phyloP scores from a whole-genome alignment of 1,140 invertebrate genomes.

The Notospermus geniculatus region DNA sequence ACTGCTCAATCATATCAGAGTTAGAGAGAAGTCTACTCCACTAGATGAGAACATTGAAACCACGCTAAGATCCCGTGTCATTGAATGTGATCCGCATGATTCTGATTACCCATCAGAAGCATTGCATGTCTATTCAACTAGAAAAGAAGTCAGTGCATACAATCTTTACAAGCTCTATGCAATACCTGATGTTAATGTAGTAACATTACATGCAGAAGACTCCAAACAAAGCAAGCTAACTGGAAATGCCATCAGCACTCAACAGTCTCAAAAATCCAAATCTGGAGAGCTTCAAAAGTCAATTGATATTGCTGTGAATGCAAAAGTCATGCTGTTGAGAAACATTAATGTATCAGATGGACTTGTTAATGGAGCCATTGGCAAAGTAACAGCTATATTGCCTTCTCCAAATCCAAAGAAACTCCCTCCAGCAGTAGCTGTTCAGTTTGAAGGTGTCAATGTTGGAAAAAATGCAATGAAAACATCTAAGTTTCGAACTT shows the following conservation, averaged over 20 bases:
- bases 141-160: conserved; percentile 14
- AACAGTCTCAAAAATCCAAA: background rate
- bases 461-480: conserved; percentile 1
- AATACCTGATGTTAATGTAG: background rate
- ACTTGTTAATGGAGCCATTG: conserved; percentile 15
- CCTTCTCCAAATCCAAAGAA: background rate
- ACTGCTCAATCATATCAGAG: background rate
- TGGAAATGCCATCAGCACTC: background rate
- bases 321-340: conserved; percentile 7
- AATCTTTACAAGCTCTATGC: conserved; percentile 10
- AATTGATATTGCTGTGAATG: background rate
- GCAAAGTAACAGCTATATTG: conserved; percentile 4
- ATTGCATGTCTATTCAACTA: conserved; percentile 16
- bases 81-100: conserved; percentile 4
- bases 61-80: conserved; percentile 4
- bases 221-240: background rate
- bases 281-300: background rate
- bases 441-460: conserved; percentile 15
- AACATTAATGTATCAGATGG: conserved; percentile 15
- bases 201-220: conserved; percentile 7
- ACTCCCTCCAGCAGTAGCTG: background rate
- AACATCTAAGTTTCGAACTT: background rate
- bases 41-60: background rate
- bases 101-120: background rate
- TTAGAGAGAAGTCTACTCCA: conserved; percentile 6